Evolutionary conservation across 2,888 invertebrate genomes (phyloP).

Genomic region (Deilephila porcellus): DNA sequence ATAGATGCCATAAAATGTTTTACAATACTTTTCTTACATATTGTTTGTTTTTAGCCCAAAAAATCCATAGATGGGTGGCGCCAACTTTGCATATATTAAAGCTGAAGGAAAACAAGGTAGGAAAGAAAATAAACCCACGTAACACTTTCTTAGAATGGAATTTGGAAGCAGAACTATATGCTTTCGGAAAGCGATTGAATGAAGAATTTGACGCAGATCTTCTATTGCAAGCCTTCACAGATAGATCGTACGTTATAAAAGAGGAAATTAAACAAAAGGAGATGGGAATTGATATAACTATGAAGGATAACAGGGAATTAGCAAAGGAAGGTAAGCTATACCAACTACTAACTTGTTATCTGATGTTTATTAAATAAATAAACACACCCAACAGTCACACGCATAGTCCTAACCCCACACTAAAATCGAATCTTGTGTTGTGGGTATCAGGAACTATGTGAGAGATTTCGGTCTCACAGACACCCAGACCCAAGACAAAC

Average conservation of each 20-base stretch:
- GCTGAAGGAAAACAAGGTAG: slow-evolving; percentile 84
- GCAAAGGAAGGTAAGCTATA: slow-evolving; percentile 82
- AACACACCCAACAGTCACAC: too few species aligned
- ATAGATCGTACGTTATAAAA: slow-evolving; percentile 90
- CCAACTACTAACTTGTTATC: background rate
- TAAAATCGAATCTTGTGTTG: too few species aligned
- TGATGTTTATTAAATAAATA: background rate
- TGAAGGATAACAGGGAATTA: slow-evolving; percentile 88
- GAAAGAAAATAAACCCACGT: slow-evolving; percentile 80
- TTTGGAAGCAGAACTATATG: slow-evolving; percentile 93
- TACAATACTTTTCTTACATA: slow-evolving; percentile 5
- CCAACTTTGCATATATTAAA: slow-evolving; percentile 88
- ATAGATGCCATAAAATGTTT: slow-evolving; percentile 5
- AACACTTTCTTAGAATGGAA: slow-evolving; percentile 94
- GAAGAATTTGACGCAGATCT: slow-evolving; percentile 91
- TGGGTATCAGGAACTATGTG: too few species aligned
- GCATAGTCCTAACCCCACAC: too few species aligned
- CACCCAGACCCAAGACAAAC: too few species aligned
- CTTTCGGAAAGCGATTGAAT: slow-evolving; percentile 93
- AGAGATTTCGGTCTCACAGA: too few species aligned
- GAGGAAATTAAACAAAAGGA: slow-evolving; percentile 88
- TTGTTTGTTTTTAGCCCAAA: slow-evolving; percentile 53
- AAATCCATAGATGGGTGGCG: slow-evolving; percentile 87
- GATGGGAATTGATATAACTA: slow-evolving; percentile 87
- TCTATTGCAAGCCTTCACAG: slow-evolving; percentile 91